A percentile compares a stretch with the other conserved stretches of the same genome.
Evolutionary conservation across 92 coral and sea anemone species (phyloP).

Genomic region (Phenganax stokvisi): DNA sequence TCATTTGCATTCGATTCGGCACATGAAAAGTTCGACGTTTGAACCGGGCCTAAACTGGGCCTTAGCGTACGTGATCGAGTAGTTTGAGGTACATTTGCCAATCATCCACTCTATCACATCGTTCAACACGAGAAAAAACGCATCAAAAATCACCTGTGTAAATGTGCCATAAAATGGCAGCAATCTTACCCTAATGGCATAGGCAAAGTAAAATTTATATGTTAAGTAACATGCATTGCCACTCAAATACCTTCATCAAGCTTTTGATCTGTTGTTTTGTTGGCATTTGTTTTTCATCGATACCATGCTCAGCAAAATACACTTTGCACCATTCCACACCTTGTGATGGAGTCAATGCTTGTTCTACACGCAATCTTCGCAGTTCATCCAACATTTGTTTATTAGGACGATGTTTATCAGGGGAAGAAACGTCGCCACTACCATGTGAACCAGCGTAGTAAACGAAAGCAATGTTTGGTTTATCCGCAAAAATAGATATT

Average conservation of each 20-base stretch:
- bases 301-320: constrained; percentile 64
- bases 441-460: constrained; percentile 90
- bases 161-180: background rate
- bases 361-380: constrained; percentile 55
- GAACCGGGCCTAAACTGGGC: too few species aligned
- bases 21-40: too few species aligned
- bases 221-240: too few species aligned
- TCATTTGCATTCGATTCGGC: too few species aligned
- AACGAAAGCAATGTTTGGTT: constrained; percentile 65
- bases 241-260: constrained; percentile 54
- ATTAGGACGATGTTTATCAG: constrained; percentile 65
- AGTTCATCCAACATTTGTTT: constrained; percentile 60
- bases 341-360: constrained; percentile 60
- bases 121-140: too few species aligned
- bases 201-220: too few species aligned
- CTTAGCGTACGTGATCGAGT: too few species aligned
- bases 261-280: constrained; percentile 60
- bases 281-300: constrained; percentile 61
- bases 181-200: background rate
- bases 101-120: too few species aligned
- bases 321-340: constrained; percentile 67
- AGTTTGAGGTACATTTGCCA: too few species aligned
- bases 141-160: too few species aligned
- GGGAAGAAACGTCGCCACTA: constrained; percentile 69
- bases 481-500: constrained; percentile 75